Evolutionary conservation across 2,888 invertebrate species (phyloP), one percentile per base, ranked within the genome.

Genomic region (Perdita meconis): DNA sequence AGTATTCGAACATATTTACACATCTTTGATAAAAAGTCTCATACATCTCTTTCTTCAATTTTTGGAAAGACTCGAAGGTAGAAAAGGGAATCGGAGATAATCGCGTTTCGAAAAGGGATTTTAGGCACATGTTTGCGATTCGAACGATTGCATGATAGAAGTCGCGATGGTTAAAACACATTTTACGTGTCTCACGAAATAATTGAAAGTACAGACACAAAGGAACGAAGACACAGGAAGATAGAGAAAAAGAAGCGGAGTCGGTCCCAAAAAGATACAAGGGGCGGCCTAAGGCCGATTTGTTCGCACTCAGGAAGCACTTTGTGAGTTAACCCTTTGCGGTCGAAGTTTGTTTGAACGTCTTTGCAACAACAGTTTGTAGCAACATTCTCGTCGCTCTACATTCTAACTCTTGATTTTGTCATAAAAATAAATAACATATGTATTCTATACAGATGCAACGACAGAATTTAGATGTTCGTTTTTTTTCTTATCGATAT

Each of bases 111-210:
- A 30, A 30, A 30, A 30, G 6, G 30, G 30, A 30, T 30, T 30
- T 30, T 2, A 30, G 6, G 10, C 0, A 19, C 10, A 34, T n/a
- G 8, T 10, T 30, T n/a, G 56, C 36, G 38, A 47, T 19, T 12
- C 16, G 5, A 36, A 16, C 76, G 80, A 81, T 76, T 57, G 81
- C 81, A 67, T 72, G 81, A 80, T 80, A 80, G 72, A 78, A 80
- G 81, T 76, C 80, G 76, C 55, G 81, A 69, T 81, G 81, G 81
- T 63, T 63, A 73, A 47, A 76, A 80, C 81, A 80, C 68, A 69
- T 80, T 69, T 76, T 76, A 56, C 65, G 65, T 72, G 60, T 80
- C 75, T 51, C 68, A 22, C 70, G 75, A 68, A 66, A 80, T 66
- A 65, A 76, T 66, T 55, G 63, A 74, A 70, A 40, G 47, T 63